These are phyloP conservation scores for Pterocles gutturalis DNA, from an alignment of 2,113 vertebrate species.

Conservation along the genomic window DNA sequence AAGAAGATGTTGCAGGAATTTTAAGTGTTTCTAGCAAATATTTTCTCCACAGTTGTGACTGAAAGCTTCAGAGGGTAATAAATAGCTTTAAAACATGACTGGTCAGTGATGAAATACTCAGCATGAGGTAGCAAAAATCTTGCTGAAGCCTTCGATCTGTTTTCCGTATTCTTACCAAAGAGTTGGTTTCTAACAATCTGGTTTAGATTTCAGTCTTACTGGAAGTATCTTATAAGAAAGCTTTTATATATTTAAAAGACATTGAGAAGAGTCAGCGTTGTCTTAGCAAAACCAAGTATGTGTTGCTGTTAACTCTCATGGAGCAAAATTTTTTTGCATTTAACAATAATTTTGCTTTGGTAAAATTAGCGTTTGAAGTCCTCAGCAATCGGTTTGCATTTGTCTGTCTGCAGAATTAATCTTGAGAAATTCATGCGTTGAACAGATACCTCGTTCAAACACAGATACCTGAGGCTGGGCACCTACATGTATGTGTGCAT, in stretches of 20 bases:
- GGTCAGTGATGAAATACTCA: conserved; percentile 34
- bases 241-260: neutral
- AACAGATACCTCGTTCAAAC: neutral
- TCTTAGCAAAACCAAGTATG: neutral
- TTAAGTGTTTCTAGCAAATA: neutral
- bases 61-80: neutral
- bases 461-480: neutral
- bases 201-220: conserved; percentile 7
- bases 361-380: neutral
- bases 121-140: conserved; percentile 18
- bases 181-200: conserved; percentile 5
- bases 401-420: neutral
- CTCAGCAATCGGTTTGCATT: neutral
- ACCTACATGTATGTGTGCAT: neutral
- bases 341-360: neutral
- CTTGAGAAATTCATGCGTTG: neutral
- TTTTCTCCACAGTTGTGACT: neutral
- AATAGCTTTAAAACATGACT: conserved; percentile 31
- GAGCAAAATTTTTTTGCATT: neutral
- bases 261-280: neutral
- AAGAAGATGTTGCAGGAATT: neutral
- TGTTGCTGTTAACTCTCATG: neutral
- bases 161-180: conserved; percentile 38
- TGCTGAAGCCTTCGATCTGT: conserved; percentile 24
- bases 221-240: neutral